Conservation (phyloP, 2,797 vertebrate species). For the Neopelma chrysocephalum region DNA sequence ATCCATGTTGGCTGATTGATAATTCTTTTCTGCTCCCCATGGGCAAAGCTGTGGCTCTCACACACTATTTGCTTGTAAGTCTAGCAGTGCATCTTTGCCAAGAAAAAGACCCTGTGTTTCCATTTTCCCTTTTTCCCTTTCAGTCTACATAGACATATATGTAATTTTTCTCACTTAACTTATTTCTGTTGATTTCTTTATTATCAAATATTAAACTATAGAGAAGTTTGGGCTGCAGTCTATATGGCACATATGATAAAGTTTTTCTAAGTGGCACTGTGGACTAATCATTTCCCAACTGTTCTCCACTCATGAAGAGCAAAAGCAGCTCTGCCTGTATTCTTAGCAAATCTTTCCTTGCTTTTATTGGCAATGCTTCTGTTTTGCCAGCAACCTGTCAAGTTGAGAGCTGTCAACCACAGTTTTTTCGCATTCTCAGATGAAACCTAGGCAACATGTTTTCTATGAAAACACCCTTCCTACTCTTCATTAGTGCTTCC, state of each 20-base stretch:
- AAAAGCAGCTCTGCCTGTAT: conserved; percentile 28
- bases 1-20: background rate
- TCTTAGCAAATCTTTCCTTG: conserved; percentile 33
- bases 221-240: background rate
- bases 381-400: conserved; percentile 61
- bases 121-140: background rate
- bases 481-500: conserved; percentile 30
- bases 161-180: background rate
- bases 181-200: background rate
- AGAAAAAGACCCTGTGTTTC: background rate
- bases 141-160: background rate
- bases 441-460: conserved; percentile 38
- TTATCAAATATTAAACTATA: background rate
- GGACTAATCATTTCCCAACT: background rate
- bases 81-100: background rate
- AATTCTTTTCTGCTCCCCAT: background rate
- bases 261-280: background rate
- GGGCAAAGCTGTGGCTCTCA: background rate
- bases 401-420: conserved; percentile 52
- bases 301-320: background rate
- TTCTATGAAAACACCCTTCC: conserved; percentile 42
- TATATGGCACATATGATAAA: background rate
- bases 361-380: conserved; percentile 61
- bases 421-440: conserved; percentile 31
- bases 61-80: background rate